Evolutionary conservation across 2,113 vertebrate species (phyloP).

Genomic region (Colius striatus): DNA sequence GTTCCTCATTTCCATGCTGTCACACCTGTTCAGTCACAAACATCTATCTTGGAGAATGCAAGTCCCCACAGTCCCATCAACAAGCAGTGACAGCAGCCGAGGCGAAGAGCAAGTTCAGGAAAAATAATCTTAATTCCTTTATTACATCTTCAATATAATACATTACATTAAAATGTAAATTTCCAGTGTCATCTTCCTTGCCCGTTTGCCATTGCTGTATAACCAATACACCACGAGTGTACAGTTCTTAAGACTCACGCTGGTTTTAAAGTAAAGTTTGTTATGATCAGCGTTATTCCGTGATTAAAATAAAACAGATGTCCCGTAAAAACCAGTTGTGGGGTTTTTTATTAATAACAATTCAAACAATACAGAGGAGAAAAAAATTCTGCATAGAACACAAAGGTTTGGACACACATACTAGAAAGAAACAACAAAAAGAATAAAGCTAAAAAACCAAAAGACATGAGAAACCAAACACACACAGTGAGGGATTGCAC

Average conservation of each 20-base stretch:
- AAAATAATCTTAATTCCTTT: background rate
- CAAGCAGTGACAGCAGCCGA: rapidly evolving
- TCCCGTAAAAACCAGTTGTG: no score
- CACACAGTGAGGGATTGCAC: background rate
- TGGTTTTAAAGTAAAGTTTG: background rate
- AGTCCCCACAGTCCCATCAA: rapidly evolving
- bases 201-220: background rate
- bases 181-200: background rate
- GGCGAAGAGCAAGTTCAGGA: background rate
- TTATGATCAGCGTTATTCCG: background rate
- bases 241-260: background rate
- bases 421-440: background rate
- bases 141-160: background rate
- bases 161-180: background rate
- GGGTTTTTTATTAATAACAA: background rate
- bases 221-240: background rate
- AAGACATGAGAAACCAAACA: background rate
- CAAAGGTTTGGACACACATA: background rate
- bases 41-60: no score
- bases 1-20: background rate
- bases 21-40: background rate
- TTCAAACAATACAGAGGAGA: background rate
- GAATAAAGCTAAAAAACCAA: background rate
- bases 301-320: background rate
- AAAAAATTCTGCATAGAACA: background rate